phyloP scores from a whole-genome alignment of 2,888 invertebrate genomes.

The Nomada fabriciana region DNA sequence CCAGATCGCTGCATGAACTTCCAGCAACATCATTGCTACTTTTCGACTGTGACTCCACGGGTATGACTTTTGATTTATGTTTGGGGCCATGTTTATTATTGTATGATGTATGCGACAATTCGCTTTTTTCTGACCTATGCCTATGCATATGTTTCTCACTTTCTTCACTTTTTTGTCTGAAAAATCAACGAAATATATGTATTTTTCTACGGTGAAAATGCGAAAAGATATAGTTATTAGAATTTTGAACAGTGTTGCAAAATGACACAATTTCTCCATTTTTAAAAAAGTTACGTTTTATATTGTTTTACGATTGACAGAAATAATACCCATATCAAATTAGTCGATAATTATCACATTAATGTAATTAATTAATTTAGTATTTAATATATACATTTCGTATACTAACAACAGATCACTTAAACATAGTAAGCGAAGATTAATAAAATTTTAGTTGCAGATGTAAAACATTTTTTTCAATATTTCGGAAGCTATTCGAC shows the following conservation, averaged over 20 bases:
- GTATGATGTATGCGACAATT: constrained; percentile 59
- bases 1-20: constrained; percentile 55
- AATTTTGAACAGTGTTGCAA: background rate
- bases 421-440: too few relatives aligned
- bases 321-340: too few relatives aligned
- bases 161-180: constrained; percentile 65
- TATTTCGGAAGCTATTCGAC: too few relatives aligned
- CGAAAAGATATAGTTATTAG: background rate
- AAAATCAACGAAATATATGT: constrained; percentile 40
- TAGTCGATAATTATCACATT: too few relatives aligned
- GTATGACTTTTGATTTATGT: constrained; percentile 53
- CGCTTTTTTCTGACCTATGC: constrained; percentile 66
- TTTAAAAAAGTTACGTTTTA: too few relatives aligned
- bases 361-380: too few relatives aligned
- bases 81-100: constrained; percentile 63
- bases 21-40: constrained; percentile 54
- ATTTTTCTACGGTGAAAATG: background rate
- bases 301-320: too few relatives aligned
- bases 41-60: constrained; percentile 55
- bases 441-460: too few relatives aligned
- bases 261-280: too few relatives aligned
- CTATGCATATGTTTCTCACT: constrained; percentile 62
- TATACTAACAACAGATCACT: too few relatives aligned
- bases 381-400: too few relatives aligned
- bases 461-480: too few relatives aligned